Evolutionary conservation across 53 echinoderm and acorn worm genomes (phyloP).

Genomic region (Holothuria scabra): DNA sequence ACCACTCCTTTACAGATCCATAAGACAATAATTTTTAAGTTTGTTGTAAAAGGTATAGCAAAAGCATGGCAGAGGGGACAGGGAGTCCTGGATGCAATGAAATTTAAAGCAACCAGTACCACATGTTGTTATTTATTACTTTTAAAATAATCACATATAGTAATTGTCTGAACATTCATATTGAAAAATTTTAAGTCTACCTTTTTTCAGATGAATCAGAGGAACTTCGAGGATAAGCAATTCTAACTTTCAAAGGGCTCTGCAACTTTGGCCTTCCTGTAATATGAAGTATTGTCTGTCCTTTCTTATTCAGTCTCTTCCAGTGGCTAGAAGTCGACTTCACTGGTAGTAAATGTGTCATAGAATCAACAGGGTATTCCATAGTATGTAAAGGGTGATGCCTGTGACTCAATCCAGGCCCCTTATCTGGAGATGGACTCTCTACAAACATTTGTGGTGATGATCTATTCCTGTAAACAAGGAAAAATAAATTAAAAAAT

Average conservation of each 20-base stretch:
- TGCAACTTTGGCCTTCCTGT: conserved; percentile 24
- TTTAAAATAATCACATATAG: too few species aligned
- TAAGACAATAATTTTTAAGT: too few species aligned
- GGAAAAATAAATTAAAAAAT: too few species aligned
- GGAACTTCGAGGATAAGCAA: conserved; percentile 10
- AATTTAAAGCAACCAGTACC: too few species aligned
- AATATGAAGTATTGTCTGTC: not conserved
- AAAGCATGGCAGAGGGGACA: too few species aligned
- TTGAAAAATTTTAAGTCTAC: not conserved
- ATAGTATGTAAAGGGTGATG: conserved; percentile 12
- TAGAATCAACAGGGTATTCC: conserved; percentile 4
- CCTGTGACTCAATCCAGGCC: not conserved
- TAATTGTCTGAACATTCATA: too few species aligned
- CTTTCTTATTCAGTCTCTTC: conserved; percentile 5
- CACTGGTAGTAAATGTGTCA: not conserved
- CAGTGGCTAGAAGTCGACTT: conserved; percentile 5
- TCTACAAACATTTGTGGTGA: not conserved
- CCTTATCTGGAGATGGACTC: conserved; percentile 16
- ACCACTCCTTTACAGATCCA: too few species aligned
- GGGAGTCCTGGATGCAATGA: too few species aligned
- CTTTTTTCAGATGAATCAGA: not conserved
- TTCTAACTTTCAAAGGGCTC: conserved; percentile 27
- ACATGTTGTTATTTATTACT: too few species aligned
- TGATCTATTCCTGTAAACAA: conserved; percentile 24
- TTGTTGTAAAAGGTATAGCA: too few species aligned